Base-by-base conservation (phyloP, 2,888 invertebrate species). In the Hydrotaea diabolus region DNA sequence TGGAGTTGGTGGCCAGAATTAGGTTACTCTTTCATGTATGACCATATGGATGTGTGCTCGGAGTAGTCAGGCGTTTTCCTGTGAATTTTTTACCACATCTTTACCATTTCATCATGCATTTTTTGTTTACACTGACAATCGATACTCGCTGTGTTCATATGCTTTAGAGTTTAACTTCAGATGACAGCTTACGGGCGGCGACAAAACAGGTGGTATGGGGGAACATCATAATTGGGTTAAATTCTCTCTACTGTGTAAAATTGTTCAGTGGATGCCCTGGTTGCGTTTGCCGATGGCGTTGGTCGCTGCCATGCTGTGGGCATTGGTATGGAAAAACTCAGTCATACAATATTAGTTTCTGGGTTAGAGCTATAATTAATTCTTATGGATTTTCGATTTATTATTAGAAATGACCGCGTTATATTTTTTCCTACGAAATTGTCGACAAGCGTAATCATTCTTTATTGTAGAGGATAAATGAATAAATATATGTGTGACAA, bases 341-440 rank as follows among this genome's bases (percentile, higher is more conserved):
- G 31, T 31, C 69, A 77, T 79, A 77, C 76, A 82, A 71, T 64
- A 76, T 77, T 84, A 74, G 62, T 80, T 75, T 79, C 82, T 85
- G 85, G 85, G 82, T 85, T 82, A 84, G 71, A 73, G 76, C 77
- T 79, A 85, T 82, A 79, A 82, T 79, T 81, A 85, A 79, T 85
- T 82, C 3, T 79, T 3, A 82, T 82, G 79, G 49, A 79, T 82
- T 79, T 85, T 76, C 79, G 66, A 85, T 77, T 79, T 85, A 85
- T 79, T 85, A 79, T 59, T 82, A 85, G 76, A 82, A 49, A 62
- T 39, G 73, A 46, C 82, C 85, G 75, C 53, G 81, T 85, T 39
- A n/a, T n/a, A n/a, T n/a, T n/a, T n/a, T n/a, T n/a, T n/a, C n/a
- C n/a, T n/a, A n/a, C n/a, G n/a, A n/a, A n/a, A n/a, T n/a, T n/a